Conservation (phyloP, 2,113 vertebrate species). For the Elanoides forficatus region DNA sequence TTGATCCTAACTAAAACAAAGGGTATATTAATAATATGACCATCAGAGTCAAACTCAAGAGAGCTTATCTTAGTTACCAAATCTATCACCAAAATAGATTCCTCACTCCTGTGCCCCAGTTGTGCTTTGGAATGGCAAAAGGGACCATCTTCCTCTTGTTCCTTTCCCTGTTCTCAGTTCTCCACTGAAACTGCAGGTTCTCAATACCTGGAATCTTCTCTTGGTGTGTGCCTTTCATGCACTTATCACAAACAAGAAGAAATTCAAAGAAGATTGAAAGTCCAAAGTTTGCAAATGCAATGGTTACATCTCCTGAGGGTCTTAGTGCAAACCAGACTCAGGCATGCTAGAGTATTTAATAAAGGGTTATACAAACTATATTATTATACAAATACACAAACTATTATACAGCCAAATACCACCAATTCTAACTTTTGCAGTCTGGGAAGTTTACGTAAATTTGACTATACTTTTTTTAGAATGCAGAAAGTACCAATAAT, state of each 20-base stretch:
- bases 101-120: not conserved
- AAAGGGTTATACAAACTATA: not conserved
- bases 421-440: not conserved
- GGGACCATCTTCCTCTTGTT: not conserved
- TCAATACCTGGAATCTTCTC: not conserved
- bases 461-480: not conserved
- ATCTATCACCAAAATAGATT: not conserved
- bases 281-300: not conserved
- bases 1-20: not conserved
- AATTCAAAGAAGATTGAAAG: not conserved
- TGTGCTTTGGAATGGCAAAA: not conserved
- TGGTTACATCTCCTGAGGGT: rapidly evolving
- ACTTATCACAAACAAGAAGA: not conserved
- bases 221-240: not conserved
- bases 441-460: not conserved
- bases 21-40: not conserved
- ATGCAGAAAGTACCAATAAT: not conserved
- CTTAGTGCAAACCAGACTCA: not conserved
- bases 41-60: not conserved
- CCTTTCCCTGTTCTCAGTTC: not conserved
- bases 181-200: not conserved
- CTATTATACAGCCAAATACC: not conserved
- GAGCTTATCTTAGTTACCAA: not conserved
- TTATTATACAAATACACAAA: not conserved
- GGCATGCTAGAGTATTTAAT: not conserved